phyloP scores from a whole-genome alignment of 2,888 invertebrate genomes.

The Catonia carolina region DNA sequence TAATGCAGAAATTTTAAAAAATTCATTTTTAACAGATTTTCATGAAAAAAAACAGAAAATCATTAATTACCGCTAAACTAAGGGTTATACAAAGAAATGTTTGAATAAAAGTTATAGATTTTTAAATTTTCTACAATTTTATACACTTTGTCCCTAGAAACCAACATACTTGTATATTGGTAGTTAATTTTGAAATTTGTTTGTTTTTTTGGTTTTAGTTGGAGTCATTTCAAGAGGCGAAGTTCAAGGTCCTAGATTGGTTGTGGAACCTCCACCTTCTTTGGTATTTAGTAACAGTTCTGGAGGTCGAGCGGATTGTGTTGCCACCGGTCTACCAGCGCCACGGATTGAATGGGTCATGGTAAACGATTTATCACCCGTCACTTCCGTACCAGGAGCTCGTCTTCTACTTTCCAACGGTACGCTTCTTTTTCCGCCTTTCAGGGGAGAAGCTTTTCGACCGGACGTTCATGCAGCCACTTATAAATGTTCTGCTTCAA shows the following conservation, averaged over 20 bases:
- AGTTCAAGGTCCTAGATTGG: slow-evolving; percentile 25
- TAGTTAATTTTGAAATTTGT: too few relatives aligned
- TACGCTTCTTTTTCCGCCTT: slow-evolving; percentile 34
- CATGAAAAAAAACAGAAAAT: too few relatives aligned
- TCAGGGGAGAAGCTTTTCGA: slow-evolving; percentile 33
- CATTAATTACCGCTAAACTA: too few relatives aligned
- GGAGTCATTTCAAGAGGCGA: slow-evolving; percentile 9
- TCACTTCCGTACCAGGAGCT: slow-evolving; percentile 30
- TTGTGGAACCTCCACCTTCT: slow-evolving; percentile 25
- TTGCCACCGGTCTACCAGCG: slow-evolving; percentile 18
- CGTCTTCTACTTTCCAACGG: slow-evolving; percentile 33
- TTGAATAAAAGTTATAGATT: too few relatives aligned
- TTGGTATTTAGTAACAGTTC: slow-evolving; percentile 24
- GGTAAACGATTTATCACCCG: slow-evolving; percentile 29
- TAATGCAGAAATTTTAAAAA: too few relatives aligned
- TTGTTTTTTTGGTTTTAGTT: not conserved
- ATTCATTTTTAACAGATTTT: too few relatives aligned
- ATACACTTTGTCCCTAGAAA: too few relatives aligned
- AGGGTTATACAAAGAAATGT: too few relatives aligned
- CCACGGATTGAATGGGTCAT: slow-evolving; percentile 17
- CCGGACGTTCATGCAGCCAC: slow-evolving; percentile 36
- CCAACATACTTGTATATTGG: too few relatives aligned
- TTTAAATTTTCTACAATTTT: too few relatives aligned
- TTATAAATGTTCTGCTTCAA: slow-evolving; percentile 32
- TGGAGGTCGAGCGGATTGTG: slow-evolving; percentile 27